Percentiles rank a stretch among this genome's conserved stretches.
phyloP scores from a whole-genome alignment of 2,888 invertebrate species.

The Sinohyriopsis cumingii region DNA sequence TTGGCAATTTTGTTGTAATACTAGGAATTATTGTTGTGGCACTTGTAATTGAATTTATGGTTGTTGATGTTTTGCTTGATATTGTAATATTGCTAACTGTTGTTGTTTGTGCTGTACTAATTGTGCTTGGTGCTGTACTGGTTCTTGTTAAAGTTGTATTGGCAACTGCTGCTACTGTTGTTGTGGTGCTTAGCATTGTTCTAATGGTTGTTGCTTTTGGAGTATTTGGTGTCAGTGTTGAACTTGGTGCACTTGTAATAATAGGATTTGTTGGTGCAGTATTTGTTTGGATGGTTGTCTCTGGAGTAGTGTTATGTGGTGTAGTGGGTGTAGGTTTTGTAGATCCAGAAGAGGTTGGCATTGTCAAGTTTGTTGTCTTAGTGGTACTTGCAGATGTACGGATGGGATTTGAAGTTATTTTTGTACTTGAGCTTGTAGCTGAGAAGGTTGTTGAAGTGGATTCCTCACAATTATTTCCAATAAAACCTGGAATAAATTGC shows the following conservation, averaged over 20 bases:
- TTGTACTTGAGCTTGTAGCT: conserved; percentile 1
- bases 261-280: conserved; percentile 1
- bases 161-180: neutral
- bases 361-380: neutral
- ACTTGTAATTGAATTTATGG: neutral
- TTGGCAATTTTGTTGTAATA: neutral
- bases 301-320: neutral
- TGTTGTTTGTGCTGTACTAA: neutral
- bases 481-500: no score
- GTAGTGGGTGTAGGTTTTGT: neutral
- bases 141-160: neutral
- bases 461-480: neutral
- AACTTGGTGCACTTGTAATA: conserved; percentile 1
- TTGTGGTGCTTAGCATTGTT: neutral
- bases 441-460: neutral
- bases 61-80: neutral
- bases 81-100: neutral
- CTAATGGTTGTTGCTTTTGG: neutral
- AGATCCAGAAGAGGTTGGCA: neutral
- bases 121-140: neutral
- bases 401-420: neutral
- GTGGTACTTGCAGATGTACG: neutral
- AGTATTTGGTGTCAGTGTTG: conserved; percentile 1
- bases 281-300: neutral
- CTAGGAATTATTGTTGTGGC: neutral